Evolutionary conservation across 2,113 vertebrate species (phyloP).

Genomic region (Scortum barcoo): DNA sequence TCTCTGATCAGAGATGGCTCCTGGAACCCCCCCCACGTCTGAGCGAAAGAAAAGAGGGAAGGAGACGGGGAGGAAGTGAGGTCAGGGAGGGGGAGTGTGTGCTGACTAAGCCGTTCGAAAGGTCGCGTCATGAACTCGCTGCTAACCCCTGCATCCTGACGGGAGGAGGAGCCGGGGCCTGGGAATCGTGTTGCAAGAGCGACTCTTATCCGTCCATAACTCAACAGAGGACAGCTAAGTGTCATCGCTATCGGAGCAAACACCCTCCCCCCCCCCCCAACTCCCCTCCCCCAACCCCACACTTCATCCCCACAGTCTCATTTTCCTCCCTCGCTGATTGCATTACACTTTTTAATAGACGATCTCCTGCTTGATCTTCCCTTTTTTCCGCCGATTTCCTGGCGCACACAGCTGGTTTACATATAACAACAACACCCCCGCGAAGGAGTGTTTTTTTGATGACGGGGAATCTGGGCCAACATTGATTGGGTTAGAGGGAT

Average conservation of each 20-base stretch:
- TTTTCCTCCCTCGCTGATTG: conserved; percentile 49
- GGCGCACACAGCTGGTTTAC: conserved; percentile 15
- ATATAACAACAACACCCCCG: neutral
- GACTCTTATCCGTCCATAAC: conserved; percentile 66
- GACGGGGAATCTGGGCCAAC: neutral
- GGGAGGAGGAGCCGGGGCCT: conserved; percentile 64
- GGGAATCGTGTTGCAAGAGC: conserved; percentile 70
- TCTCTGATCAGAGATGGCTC: conserved; percentile 54
- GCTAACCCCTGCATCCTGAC: conserved; percentile 75
- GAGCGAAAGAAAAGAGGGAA: conserved; percentile 52
- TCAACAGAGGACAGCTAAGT: conserved; percentile 65
- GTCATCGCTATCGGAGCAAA: conserved; percentile 49
- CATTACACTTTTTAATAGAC: conserved; percentile 45
- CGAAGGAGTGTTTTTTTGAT: conserved; percentile 22
- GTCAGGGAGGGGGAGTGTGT: conserved; percentile 60
- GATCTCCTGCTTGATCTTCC: conserved; percentile 7
- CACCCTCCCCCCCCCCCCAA: conserved; percentile 21
- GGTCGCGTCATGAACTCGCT: conserved; percentile 73
- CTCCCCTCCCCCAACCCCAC: no score
- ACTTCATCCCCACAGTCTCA: conserved; percentile 13
- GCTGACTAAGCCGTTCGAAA: conserved; percentile 76
- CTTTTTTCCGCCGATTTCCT: conserved; percentile 4
- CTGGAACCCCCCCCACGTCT: conserved; percentile 39
- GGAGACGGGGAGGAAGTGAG: conserved; percentile 52
- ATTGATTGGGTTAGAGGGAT: conserved; percentile 46